Percentiles rank a stretch among this genome's conserved stretches.
Evolutionary conservation across 2,797 vertebrate species (phyloP).

Genomic region (Heteromormyrus szaboi): DNA sequence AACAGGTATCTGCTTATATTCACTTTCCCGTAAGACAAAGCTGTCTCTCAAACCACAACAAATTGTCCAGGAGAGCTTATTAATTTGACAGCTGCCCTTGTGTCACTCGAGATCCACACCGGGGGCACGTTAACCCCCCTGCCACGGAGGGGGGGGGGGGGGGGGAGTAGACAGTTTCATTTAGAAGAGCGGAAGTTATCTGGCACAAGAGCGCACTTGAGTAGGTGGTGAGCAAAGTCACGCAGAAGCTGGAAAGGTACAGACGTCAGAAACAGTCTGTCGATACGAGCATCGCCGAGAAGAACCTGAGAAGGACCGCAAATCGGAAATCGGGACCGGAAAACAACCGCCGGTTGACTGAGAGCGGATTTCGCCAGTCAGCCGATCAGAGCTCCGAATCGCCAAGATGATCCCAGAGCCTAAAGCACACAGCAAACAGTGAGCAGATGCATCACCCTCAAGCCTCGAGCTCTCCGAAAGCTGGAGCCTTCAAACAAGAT

Average conservation of each 20-base stretch:
- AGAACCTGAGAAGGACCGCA: not conserved
- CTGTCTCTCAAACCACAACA: not conserved
- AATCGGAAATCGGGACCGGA: not conserved
- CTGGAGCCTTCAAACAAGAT: not conserved
- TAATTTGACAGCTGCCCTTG: not conserved
- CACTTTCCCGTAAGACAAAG: not conserved
- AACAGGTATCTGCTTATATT: not conserved
- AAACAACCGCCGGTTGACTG: not conserved
- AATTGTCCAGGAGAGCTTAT: not conserved
- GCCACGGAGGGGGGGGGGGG: not conserved
- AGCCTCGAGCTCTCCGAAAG: not conserved
- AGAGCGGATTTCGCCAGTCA: not conserved
- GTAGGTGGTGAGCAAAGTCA: not conserved
- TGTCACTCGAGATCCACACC: not conserved
- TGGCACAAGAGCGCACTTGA: not conserved
- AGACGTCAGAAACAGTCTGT: not conserved
- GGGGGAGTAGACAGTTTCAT: not conserved
- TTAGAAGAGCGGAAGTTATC: not conserved
- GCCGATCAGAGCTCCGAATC: not conserved
- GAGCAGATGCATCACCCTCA: not conserved
- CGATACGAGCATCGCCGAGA: not conserved
- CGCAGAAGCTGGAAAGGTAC: not conserved
- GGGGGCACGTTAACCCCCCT: not conserved
- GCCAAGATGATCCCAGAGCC: not conserved
- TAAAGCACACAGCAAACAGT: not conserved